These are phyloP conservation scores for Drosophila macrospina DNA, from an alignment of 2,888 invertebrate genomes.

Conservation along the genomic window DNA sequence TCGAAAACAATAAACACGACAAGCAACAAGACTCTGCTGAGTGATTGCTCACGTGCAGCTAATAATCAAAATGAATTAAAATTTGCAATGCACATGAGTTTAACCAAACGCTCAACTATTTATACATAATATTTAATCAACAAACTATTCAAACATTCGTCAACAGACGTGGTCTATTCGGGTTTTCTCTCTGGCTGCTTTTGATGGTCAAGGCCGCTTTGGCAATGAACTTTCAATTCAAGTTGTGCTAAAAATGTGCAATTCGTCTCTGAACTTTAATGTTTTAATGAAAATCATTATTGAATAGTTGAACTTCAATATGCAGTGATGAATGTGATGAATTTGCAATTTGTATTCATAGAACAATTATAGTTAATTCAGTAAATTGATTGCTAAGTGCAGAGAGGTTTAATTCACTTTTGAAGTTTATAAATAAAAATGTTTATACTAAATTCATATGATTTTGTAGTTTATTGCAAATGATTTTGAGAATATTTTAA, in stretches of 20 bases:
- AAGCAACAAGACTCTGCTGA: background rate
- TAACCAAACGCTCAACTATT: slow-evolving; percentile 16
- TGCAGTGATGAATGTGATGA: background rate
- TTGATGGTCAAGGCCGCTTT: slow-evolving; percentile 46
- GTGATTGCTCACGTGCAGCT: slow-evolving; percentile 2
- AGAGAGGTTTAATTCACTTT: slow-evolving; percentile 6
- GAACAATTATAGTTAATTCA: slow-evolving; percentile 2
- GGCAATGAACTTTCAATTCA: slow-evolving; percentile 16
- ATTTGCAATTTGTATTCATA: slow-evolving; percentile 19
- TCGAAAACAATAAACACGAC: slow-evolving; percentile 8
- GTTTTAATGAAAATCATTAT: slow-evolving; percentile 9
- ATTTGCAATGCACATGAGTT: slow-evolving; percentile 31
- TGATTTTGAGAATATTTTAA: background rate
- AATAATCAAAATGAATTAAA: slow-evolving; percentile 45
- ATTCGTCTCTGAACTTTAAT: slow-evolving; percentile 2
- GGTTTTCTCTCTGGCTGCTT: slow-evolving; percentile 2
- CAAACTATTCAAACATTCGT: background rate
- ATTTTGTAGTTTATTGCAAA: background rate
- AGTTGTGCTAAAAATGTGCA: slow-evolving; percentile 4
- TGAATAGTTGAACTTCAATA: slow-evolving; percentile 5
- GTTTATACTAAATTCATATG: background rate
- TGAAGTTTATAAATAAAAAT: slow-evolving; percentile 19
- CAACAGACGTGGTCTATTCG: slow-evolving; percentile 19
- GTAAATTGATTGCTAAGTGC: slow-evolving; percentile 8
- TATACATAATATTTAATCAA: slow-evolving; percentile 23